Conservation (phyloP, 2,797 vertebrate species). For the Diplodus sargus region DNA sequence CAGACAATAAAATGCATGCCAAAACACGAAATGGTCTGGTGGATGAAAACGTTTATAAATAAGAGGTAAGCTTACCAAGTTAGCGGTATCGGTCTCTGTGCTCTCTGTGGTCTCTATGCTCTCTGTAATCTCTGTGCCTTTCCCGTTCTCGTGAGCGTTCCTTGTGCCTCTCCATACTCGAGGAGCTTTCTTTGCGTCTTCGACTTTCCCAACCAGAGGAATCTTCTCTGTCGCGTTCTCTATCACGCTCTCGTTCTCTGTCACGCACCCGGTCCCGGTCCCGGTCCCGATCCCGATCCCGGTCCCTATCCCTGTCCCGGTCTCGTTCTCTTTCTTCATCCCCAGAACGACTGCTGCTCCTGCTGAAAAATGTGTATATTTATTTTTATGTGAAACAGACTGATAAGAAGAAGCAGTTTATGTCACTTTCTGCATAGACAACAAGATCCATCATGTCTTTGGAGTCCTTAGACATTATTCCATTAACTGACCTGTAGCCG, state of each 20-base stretch:
- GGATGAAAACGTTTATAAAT: background rate
- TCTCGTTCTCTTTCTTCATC: slow-evolving; percentile 81
- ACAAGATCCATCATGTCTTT: background rate
- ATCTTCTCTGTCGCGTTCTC: slow-evolving; percentile 85
- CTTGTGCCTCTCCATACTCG: slow-evolving; percentile 86
- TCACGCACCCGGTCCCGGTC: slow-evolving; percentile 84
- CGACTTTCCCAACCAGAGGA: slow-evolving; percentile 70
- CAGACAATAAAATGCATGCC: background rate
- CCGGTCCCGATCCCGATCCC: too few species aligned
- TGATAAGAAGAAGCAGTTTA: background rate
- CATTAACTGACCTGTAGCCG: slow-evolving; percentile 75
- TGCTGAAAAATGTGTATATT: slow-evolving; percentile 52
- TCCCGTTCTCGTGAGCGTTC: slow-evolving; percentile 89
- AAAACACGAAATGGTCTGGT: background rate
- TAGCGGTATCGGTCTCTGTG: slow-evolving; percentile 87
- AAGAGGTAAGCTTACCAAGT: slow-evolving; percentile 59
- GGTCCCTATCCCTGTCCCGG: slow-evolving; percentile 85
- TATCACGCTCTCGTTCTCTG: slow-evolving; percentile 84
- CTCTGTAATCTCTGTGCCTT: slow-evolving; percentile 78
- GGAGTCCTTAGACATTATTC: background rate
- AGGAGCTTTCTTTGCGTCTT: slow-evolving; percentile 77
- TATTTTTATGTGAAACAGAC: background rate
- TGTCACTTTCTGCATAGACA: background rate
- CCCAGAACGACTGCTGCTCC: slow-evolving; percentile 80
- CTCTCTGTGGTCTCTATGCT: slow-evolving; percentile 58